Percentiles rank a stretch among this genome's conserved stretches.
Conservation (phyloP, 2,113 vertebrate species). For the Muntiacus muntjak region DNA sequence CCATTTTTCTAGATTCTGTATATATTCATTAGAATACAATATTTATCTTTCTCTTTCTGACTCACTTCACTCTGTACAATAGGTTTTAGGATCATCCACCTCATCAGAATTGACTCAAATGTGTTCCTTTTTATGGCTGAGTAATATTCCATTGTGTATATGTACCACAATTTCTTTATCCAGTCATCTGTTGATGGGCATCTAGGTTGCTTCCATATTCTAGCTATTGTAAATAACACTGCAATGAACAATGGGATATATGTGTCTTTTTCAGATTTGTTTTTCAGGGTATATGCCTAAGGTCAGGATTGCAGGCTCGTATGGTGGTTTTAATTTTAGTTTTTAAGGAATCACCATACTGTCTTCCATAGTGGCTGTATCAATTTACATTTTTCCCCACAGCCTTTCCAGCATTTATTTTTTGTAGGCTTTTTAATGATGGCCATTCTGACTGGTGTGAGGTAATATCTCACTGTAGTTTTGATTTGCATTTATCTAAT, state of each 20-base stretch:
- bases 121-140: not conserved
- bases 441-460: not conserved
- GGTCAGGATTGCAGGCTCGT: fast-evolving
- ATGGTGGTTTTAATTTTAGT: not conserved
- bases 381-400: not conserved
- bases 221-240: not conserved
- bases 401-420: not conserved
- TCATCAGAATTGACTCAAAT: not conserved
- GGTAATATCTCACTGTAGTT: not conserved
- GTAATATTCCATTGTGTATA: not conserved
- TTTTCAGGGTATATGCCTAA: not conserved
- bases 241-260: not conserved
- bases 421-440: not conserved
- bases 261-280: not conserved
- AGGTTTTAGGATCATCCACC: not conserved
- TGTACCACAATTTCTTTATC: not conserved
- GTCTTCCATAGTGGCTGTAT: not conserved
- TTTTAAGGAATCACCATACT: not conserved
- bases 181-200: not conserved
- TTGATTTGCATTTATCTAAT: not conserved
- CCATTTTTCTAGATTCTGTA: not conserved
- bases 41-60: not conserved
- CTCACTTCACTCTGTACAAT: not conserved
- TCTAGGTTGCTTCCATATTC: not conserved
- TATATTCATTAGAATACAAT: not conserved